Conservation (phyloP, 2,888 invertebrate species). For the Sphaerophoria taeniata region DNA sequence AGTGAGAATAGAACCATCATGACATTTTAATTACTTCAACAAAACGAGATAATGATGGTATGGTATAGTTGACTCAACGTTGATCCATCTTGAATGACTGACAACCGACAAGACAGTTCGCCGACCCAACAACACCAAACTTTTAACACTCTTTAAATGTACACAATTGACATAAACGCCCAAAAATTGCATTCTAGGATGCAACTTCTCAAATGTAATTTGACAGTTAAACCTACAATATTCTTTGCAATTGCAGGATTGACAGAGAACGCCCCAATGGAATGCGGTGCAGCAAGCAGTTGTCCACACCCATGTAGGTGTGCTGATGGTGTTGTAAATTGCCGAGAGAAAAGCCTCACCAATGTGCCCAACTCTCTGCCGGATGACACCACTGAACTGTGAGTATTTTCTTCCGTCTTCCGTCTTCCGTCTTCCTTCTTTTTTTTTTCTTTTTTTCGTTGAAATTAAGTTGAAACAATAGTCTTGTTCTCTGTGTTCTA, state of each 20-base stretch:
- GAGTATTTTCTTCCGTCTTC: conserved; percentile 83
- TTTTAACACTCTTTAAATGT: conserved; percentile 4
- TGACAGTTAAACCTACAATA: conserved; percentile 57
- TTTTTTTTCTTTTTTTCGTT: conserved; percentile 29
- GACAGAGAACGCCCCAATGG: conserved; percentile 88
- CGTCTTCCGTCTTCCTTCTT: too few relatives aligned
- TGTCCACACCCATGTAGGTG: conserved; percentile 99
- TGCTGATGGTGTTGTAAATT: conserved; percentile 97
- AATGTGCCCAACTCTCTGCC: conserved; percentile 95
- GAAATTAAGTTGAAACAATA: conserved; percentile 80
- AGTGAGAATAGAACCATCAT: conserved; percentile 45
- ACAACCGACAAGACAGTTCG: conserved; percentile 52
- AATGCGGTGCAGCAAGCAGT: conserved; percentile 91
- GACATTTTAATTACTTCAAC: conserved; percentile 60
- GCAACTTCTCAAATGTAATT: conserved; percentile 55
- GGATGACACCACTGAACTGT: conserved; percentile 97
- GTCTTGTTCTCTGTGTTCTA: conserved; percentile 9
- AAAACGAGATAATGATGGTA: conserved; percentile 59
- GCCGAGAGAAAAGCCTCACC: conserved; percentile 94
- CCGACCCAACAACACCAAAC: conserved; percentile 46
- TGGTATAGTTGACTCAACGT: conserved; percentile 30
- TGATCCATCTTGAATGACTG: conserved; percentile 27
- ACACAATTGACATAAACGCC: conserved; percentile 59
- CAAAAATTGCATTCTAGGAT: conserved; percentile 36
- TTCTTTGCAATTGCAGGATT: conserved; percentile 83